Evolutionary conservation across 2,888 invertebrate species (phyloP).

Genomic region (Drosophila prostipennis): DNA sequence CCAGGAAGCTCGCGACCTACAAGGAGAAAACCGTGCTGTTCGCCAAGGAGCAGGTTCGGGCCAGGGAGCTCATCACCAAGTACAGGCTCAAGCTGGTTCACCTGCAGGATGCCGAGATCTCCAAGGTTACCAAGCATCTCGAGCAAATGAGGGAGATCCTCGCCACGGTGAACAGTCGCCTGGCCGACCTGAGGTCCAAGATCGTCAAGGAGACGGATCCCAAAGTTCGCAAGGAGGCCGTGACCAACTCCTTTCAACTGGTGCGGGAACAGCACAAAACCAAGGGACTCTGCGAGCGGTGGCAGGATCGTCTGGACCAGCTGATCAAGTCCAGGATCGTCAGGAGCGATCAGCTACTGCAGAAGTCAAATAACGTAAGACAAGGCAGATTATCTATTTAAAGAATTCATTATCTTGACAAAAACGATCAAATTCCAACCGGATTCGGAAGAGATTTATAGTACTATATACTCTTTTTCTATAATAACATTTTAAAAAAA

Average conservation of each 20-base stretch:
- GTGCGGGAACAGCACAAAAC: background rate
- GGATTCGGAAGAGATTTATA: too few species aligned
- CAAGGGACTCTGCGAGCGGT: background rate
- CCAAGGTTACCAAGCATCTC: background rate
- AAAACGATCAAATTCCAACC: too few species aligned
- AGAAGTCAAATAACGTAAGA: background rate
- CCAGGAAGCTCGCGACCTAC: background rate
- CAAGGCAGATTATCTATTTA: too few species aligned
- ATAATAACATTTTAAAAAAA: too few species aligned
- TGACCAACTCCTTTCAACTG: background rate
- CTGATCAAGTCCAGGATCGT: background rate
- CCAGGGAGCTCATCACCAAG: background rate
- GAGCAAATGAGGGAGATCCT: background rate
- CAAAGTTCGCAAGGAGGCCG: background rate
- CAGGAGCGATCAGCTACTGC: background rate
- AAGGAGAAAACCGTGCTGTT: background rate
- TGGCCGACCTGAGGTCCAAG: background rate
- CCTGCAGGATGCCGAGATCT: constrained; percentile 16
- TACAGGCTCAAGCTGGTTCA: background rate
- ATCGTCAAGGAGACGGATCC: background rate
- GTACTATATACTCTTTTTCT: too few species aligned
- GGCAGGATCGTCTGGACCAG: background rate
- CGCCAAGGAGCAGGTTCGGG: background rate
- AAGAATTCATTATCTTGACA: too few species aligned
- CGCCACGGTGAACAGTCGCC: background rate